These are phyloP conservation scores for Cheirogaleus major DNA, from an alignment of 2,797 vertebrate genomes.

Conservation along the genomic window DNA sequence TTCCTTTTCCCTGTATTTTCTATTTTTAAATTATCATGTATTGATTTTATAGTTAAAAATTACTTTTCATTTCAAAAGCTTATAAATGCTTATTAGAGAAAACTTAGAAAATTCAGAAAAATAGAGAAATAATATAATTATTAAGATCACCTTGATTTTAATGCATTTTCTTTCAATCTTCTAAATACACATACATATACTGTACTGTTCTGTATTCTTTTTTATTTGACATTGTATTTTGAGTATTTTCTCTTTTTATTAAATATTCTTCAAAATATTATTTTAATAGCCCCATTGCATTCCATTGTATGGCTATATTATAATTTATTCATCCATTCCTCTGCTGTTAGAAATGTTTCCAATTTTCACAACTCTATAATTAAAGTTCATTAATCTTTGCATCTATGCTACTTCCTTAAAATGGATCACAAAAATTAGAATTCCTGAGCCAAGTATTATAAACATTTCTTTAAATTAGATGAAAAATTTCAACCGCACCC, in stretches of 20 bases:
- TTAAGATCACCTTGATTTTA: slow-evolving; percentile 17
- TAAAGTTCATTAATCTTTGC: slow-evolving; percentile 32
- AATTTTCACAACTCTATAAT: slow-evolving; percentile 41
- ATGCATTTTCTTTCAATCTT: slow-evolving; percentile 27
- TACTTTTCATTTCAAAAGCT: slow-evolving; percentile 13
- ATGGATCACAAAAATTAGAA: slow-evolving; percentile 37
- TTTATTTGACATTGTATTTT: slow-evolving; percentile 35
- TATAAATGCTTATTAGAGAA: neutral
- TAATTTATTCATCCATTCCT: slow-evolving; percentile 7
- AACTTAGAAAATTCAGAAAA: slow-evolving; percentile 20
- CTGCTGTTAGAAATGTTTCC: slow-evolving; percentile 33
- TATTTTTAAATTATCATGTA: slow-evolving; percentile 18
- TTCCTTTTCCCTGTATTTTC: neutral
- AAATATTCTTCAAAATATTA: slow-evolving; percentile 34
- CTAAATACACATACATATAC: neutral
- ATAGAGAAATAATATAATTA: neutral
- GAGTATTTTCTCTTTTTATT: slow-evolving; percentile 31
- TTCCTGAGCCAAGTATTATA: slow-evolving; percentile 16
- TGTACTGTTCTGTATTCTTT: neutral
- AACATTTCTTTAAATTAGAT: slow-evolving; percentile 37
- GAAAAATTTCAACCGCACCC: slow-evolving; percentile 26
- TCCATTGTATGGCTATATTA: neutral
- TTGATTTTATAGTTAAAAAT: neutral
- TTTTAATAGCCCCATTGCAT: neutral
- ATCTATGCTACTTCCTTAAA: slow-evolving; percentile 45